phyloP scores from a whole-genome alignment of 2,888 invertebrate species.

The Mesorhabditis belari region DNA sequence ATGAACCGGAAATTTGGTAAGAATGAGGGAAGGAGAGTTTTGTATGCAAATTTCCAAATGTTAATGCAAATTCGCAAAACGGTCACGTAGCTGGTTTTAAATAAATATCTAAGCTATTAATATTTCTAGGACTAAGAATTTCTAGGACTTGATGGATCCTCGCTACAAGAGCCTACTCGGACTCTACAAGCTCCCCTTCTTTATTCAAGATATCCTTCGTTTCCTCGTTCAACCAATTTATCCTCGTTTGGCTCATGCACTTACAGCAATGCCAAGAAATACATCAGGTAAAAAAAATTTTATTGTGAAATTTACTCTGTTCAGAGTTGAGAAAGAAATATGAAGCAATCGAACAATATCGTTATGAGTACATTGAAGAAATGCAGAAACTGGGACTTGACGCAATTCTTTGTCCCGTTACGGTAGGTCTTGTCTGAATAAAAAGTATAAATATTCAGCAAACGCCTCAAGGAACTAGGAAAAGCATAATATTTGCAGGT shows the following conservation, averaged over 20 bases:
- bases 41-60: too few relatives aligned
- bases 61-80: too few relatives aligned
- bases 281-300: conserved; percentile 8
- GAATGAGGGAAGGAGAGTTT: too few relatives aligned
- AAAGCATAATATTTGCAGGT: conserved; percentile 8
- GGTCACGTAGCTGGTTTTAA: too few relatives aligned
- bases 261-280: conserved; percentile 19
- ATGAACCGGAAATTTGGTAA: too few relatives aligned
- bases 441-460: not conserved
- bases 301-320: not conserved
- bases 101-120: not conserved
- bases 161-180: conserved; percentile 18
- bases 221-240: conserved; percentile 17
- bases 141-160: conserved; percentile 28
- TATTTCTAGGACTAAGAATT: not conserved
- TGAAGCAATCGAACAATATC: conserved; percentile 33
- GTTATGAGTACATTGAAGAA: conserved; percentile 23
- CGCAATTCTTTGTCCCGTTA: conserved; percentile 34
- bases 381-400: conserved; percentile 32
- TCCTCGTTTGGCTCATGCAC: conserved; percentile 25
- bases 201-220: conserved; percentile 18
- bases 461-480: not conserved
- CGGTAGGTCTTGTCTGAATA: conserved; percentile 12
- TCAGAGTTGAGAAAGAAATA: conserved; percentile 36
- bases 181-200: conserved; percentile 27